A percentile compares a stretch with the other conserved stretches of the same genome.
These are phyloP conservation scores for Vireo griseus DNA, from an alignment of 2,797 vertebrate genomes.

Conservation along the genomic window DNA sequence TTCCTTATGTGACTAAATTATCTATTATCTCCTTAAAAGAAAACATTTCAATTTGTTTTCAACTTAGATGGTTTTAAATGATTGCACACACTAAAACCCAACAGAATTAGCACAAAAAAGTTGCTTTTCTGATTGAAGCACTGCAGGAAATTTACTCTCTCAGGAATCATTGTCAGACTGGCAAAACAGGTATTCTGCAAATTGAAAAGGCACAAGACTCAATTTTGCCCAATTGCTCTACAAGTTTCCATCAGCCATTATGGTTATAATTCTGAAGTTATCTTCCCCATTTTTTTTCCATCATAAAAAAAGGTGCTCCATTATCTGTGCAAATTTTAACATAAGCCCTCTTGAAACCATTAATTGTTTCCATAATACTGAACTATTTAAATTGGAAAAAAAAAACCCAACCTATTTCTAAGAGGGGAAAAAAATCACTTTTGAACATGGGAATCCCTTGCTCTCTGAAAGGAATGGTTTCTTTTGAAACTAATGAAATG, in stretches of 20 bases:
- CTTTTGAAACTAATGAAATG: conserved; percentile 75
- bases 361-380: conserved; percentile 71
- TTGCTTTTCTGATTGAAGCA: conserved; percentile 57
- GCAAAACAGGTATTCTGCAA: conserved; percentile 57
- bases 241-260: conserved; percentile 53
- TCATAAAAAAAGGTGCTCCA: conserved; percentile 73
- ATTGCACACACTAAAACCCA: conserved; percentile 70
- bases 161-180: conserved; percentile 29
- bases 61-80: conserved; percentile 65
- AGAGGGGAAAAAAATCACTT: conserved; percentile 57
- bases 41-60: conserved; percentile 39
- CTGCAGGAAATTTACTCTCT: conserved; percentile 55
- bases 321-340: conserved; percentile 75
- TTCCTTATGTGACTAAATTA: conserved; percentile 57
- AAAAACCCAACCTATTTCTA: conserved; percentile 47
- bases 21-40: conserved; percentile 51
- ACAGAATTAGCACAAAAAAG: conserved; percentile 37
- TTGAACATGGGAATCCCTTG: conserved; percentile 66
- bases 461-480: conserved; percentile 75
- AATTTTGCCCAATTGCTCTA: conserved; percentile 47
- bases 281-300: conserved; percentile 22
- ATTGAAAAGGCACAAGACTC: conserved; percentile 72
- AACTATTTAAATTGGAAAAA: conserved; percentile 57
- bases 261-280: conserved; percentile 21
- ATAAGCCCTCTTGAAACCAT: conserved; percentile 71